Percentiles rank a stretch among this genome's conserved stretches.
Conservation (phyloP, 2,113 vertebrate species). For the Pedionomus torquatus region DNA sequence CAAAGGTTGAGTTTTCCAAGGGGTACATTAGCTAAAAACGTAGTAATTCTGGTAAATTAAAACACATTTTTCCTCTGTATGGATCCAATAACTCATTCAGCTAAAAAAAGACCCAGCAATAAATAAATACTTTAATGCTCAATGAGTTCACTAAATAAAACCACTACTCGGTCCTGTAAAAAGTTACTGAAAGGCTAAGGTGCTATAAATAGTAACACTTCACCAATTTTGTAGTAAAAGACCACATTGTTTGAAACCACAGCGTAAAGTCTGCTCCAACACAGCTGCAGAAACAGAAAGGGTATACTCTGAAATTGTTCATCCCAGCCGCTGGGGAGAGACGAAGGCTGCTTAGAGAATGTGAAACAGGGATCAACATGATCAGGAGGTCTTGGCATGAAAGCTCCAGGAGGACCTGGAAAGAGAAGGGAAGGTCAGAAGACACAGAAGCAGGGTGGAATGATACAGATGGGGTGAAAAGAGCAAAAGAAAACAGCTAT, state of each 20-base stretch:
- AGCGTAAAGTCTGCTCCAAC: neutral
- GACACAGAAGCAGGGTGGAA: neutral
- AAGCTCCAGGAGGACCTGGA: neutral
- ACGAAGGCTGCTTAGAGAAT: neutral
- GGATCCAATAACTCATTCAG: neutral
- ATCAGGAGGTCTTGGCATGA: neutral
- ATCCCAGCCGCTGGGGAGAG: neutral
- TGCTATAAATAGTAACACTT: neutral
- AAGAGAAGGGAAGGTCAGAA: neutral
- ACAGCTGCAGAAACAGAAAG: neutral
- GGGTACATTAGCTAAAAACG: neutral
- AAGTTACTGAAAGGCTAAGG: neutral
- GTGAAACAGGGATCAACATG: neutral
- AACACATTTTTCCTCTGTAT: neutral
- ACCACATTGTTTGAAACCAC: neutral
- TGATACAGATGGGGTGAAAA: rapidly evolving
- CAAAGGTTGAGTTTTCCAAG: neutral
- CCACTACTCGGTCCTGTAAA: rapidly evolving
- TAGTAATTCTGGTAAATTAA: neutral
- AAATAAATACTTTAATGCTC: neutral
- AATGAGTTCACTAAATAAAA: neutral
- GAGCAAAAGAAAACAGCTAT: neutral
- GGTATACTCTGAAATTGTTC: neutral
- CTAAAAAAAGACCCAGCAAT: neutral
- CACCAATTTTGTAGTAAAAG: neutral